Evolutionary conservation across 1,140 invertebrate species (phyloP), one percentile per base, ranked within the genome.

Genomic region (Liolophura sinensis): DNA sequence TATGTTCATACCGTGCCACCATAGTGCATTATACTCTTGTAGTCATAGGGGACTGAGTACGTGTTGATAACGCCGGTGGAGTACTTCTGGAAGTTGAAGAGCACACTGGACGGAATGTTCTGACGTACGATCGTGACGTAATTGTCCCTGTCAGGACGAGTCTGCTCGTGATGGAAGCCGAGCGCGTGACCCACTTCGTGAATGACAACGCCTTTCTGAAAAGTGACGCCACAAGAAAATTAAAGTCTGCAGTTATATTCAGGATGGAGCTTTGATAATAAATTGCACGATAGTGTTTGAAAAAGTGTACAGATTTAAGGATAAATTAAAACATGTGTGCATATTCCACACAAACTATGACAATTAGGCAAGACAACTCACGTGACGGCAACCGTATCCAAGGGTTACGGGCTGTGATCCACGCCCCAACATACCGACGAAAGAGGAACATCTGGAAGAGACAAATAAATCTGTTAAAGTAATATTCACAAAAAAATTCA

Each of bases 21-120:
- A 81, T 99, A 99, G 79, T 99, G 97, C 97, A 99, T 99, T 65
- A 98, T 97, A 57, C 78, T 80, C 14, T 50, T 49, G 72, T 96
- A 98, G 82, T 99, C 97, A 76, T 99, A 99, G 0, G 92, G 90
- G 67, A 95, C 87, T 0, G 93, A 94, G 31, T 96, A 85, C 0
- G 94, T 95, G 74, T 98, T 93, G 1, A 98, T 95, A 84, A 97
- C 95, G 69, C 96, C 93, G 1, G 91, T 89, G 12, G 93, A 94
- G 46, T 97, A 84, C 83, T 96, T 97, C 78, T 98, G 96, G 85
- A 99, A 98, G 82, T 99, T 98, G 83, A 97, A 98, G 76, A 97
- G n/a, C 0, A 71, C 48, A 31, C 58, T 55, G 14, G 62, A 24
- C 0, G 58, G 74, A 14, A 79, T 69, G 55, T 86, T 85, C 24